Percentiles rank a stretch among this genome's conserved stretches.
These are phyloP conservation scores for Helicoverpa armigera DNA, from an alignment of 1,140 invertebrate species.

Conservation along the genomic window DNA sequence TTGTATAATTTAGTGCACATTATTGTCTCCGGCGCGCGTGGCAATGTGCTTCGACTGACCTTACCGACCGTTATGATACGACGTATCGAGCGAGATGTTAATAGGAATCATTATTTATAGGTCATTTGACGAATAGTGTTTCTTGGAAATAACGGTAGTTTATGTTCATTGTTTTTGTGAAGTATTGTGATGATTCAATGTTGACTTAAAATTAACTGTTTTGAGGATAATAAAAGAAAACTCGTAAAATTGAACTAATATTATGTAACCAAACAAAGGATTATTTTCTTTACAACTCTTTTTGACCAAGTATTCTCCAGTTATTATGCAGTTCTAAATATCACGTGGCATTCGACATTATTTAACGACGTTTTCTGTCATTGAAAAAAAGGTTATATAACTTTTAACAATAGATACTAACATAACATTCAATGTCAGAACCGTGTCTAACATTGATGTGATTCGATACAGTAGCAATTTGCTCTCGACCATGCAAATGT, in stretches of 20 bases:
- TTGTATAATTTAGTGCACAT: neutral
- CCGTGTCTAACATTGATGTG: neutral
- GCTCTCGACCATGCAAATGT: constrained; percentile 25
- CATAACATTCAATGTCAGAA: constrained; percentile 10
- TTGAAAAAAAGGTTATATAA: too few relatives aligned
- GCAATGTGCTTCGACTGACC: neutral
- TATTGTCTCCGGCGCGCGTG: neutral
- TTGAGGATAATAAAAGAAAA: too few relatives aligned
- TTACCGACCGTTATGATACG: neutral
- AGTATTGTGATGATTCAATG: too few relatives aligned
- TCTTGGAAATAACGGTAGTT: neutral
- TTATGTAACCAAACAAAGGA: too few relatives aligned
- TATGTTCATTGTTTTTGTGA: too few relatives aligned
- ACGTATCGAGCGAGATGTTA: neutral
- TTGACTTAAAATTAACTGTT: too few relatives aligned
- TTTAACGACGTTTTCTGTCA: too few relatives aligned
- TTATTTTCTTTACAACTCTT: too few relatives aligned
- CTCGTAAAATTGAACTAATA: too few relatives aligned
- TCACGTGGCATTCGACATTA: too few relatives aligned
- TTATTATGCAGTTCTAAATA: too few relatives aligned
- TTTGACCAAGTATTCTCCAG: too few relatives aligned
- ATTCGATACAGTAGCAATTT: constrained; percentile 2
- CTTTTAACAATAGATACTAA: constrained; percentile 5
- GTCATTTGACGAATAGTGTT: neutral
- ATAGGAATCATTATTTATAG: neutral